A percentile compares a stretch with the other conserved stretches of the same genome.
Conservation (phyloP, 2,797 vertebrate species). For the Hemibagrus guttatus region DNA sequence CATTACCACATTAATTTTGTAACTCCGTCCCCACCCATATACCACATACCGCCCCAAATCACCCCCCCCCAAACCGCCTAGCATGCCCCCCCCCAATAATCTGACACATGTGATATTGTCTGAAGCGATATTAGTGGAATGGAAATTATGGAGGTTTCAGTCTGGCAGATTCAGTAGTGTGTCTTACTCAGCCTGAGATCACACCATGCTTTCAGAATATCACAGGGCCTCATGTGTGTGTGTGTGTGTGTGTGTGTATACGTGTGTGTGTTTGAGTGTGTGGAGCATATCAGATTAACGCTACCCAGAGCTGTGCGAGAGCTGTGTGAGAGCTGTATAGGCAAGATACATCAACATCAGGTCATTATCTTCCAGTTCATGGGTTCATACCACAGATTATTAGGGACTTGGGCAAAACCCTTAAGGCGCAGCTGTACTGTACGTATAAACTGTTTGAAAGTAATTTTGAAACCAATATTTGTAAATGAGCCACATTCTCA, state of each 20-base stretch:
- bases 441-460: not conserved
- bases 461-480: constrained; percentile 31
- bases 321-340: not conserved
- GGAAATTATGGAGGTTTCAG: constrained; percentile 55
- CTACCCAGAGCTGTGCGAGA: not conserved
- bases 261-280: not conserved
- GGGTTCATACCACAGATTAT: not conserved
- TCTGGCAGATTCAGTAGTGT: constrained; percentile 42
- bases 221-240: not conserved
- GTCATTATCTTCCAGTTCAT: not conserved
- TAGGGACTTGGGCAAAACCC: not conserved
- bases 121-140: constrained; percentile 48
- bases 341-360: not conserved
- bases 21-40: too few relatives aligned
- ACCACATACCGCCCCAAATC: not conserved
- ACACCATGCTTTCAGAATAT: constrained; percentile 45
- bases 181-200: constrained; percentile 52
- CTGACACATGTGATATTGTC: constrained; percentile 41
- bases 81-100: not conserved
- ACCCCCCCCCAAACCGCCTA: too few relatives aligned
- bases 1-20: not conserved
- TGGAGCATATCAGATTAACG: not conserved
- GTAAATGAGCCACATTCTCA: not conserved
- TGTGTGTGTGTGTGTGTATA: not conserved
- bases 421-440: not conserved